Percentiles rank a stretch among this genome's conserved stretches.
phyloP scores from a whole-genome alignment of 2,113 vertebrate genomes.

The Zosterops japonicus region DNA sequence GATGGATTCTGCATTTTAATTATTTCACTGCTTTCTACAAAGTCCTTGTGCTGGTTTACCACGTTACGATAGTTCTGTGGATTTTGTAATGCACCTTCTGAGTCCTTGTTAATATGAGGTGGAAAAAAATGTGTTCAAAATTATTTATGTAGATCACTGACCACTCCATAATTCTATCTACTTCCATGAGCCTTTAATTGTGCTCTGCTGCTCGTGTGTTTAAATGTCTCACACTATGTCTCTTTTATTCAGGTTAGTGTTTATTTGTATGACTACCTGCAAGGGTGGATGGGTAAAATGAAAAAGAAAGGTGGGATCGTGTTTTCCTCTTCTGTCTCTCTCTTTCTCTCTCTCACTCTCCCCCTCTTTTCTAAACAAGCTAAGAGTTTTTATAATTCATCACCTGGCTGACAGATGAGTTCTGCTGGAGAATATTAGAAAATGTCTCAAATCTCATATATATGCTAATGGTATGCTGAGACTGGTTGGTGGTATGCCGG shows the following conservation, averaged over 20 bases:
- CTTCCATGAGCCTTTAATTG: background rate
- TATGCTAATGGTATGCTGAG: slow-evolving; percentile 99
- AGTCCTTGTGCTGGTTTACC: background rate
- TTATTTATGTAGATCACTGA: background rate
- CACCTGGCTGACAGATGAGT: slow-evolving; percentile 99
- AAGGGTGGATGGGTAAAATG: slow-evolving; percentile 3
- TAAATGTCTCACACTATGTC: background rate
- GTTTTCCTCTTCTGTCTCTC: background rate
- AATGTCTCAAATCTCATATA: slow-evolving; percentile 99
- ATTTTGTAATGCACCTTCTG: background rate
- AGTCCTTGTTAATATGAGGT: background rate
- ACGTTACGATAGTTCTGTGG: background rate
- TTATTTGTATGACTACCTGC: background rate
- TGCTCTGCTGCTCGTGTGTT: rapidly evolving
- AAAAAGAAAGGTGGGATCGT: slow-evolving; percentile 37
- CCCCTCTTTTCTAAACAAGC: slow-evolving; percentile 91
- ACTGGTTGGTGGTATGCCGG: slow-evolving; percentile 84
- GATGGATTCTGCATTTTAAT: background rate
- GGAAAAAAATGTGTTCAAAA: background rate
- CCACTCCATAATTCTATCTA: background rate
- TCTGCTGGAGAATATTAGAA: slow-evolving; percentile 99
- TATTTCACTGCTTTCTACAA: background rate
- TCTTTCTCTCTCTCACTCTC: slow-evolving; percentile 30
- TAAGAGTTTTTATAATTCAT: slow-evolving; percentile 99
- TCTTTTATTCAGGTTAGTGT: background rate